phyloP scores from a whole-genome alignment of 2,797 vertebrate species.

The Pantherophis vulpinus region DNA sequence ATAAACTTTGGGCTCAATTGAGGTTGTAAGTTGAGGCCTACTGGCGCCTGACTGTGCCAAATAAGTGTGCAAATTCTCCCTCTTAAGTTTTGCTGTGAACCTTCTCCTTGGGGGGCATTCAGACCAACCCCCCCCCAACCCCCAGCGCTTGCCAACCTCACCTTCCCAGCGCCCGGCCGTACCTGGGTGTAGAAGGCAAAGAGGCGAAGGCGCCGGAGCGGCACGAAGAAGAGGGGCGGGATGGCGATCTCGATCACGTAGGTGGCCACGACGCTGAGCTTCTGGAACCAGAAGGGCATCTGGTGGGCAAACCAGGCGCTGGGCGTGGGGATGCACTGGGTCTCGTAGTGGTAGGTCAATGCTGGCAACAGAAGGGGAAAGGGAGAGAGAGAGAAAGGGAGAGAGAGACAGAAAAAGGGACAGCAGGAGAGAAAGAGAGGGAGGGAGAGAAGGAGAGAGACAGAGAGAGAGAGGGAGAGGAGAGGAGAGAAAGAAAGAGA shows the following conservation, averaged over 20 bases:
- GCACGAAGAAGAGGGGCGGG: constrained; percentile 86
- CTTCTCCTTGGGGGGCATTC: neutral
- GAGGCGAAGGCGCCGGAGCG: constrained; percentile 81
- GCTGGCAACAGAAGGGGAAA: constrained; percentile 57
- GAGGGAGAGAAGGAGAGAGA: too few relatives aligned
- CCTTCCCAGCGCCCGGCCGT: neutral
- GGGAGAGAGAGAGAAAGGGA: too few relatives aligned
- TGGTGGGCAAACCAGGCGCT: constrained; percentile 90
- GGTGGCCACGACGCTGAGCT: constrained; percentile 83
- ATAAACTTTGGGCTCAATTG: too few relatives aligned
- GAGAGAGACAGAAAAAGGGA: too few relatives aligned
- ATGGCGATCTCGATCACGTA: constrained; percentile 84
- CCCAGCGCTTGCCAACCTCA: neutral
- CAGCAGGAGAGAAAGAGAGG: too few relatives aligned
- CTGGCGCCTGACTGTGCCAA: too few relatives aligned
- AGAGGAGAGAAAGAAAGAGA: too few relatives aligned
- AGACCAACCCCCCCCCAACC: neutral
- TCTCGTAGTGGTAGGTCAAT: constrained; percentile 90
- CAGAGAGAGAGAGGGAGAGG: too few relatives aligned
- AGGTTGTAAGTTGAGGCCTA: too few relatives aligned
- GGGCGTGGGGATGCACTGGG: constrained; percentile 89
- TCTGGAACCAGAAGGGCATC: constrained; percentile 90
- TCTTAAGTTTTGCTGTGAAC: neutral
- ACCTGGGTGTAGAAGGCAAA: constrained; percentile 90
- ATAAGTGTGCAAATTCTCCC: neutral